Evolutionary conservation across 2,888 invertebrate genomes (phyloP).

Genomic region (Dicroscelio sp.): DNA sequence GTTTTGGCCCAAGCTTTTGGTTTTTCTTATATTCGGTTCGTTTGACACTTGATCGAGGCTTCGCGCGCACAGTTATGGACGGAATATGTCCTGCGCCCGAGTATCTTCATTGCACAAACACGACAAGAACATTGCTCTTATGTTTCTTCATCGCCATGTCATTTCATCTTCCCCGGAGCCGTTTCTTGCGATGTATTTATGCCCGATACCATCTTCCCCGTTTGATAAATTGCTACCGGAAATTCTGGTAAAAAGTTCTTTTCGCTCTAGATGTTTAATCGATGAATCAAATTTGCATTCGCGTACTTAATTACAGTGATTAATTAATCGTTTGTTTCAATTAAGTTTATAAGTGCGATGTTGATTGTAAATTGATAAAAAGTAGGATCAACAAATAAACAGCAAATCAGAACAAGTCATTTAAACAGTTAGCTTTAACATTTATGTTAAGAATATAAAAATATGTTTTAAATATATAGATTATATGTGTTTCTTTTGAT

Average conservation of each 20-base stretch:
- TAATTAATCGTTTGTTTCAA: slow-evolving; percentile 2
- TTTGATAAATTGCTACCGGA: slow-evolving; percentile 91
- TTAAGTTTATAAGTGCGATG: no score
- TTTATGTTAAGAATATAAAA: no score
- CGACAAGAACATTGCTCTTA: slow-evolving; percentile 63
- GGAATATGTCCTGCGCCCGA: slow-evolving; percentile 63
- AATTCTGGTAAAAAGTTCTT: slow-evolving; percentile 90
- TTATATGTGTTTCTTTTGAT: no score
- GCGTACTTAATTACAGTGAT: slow-evolving; percentile 2
- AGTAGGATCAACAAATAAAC: no score
- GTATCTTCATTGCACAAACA: slow-evolving; percentile 49
- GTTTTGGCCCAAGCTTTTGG: slow-evolving; percentile 74
- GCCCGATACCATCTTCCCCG: slow-evolving; percentile 90
- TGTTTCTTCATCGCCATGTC: slow-evolving; percentile 65
- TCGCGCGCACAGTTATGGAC: slow-evolving; percentile 63
- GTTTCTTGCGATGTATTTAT: slow-evolving; percentile 87
- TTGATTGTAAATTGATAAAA: no score
- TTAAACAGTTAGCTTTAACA: no score
- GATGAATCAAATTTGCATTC: slow-evolving; percentile 79
- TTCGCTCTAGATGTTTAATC: slow-evolving; percentile 90
- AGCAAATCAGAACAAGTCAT: no score
- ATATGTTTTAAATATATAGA: no score
- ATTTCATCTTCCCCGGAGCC: slow-evolving; percentile 77
- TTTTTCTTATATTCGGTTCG: slow-evolving; percentile 89
- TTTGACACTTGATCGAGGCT: slow-evolving; percentile 90